Conservation (phyloP, 64 coral and sea anemone species). For the Montipora foliosa region DNA sequence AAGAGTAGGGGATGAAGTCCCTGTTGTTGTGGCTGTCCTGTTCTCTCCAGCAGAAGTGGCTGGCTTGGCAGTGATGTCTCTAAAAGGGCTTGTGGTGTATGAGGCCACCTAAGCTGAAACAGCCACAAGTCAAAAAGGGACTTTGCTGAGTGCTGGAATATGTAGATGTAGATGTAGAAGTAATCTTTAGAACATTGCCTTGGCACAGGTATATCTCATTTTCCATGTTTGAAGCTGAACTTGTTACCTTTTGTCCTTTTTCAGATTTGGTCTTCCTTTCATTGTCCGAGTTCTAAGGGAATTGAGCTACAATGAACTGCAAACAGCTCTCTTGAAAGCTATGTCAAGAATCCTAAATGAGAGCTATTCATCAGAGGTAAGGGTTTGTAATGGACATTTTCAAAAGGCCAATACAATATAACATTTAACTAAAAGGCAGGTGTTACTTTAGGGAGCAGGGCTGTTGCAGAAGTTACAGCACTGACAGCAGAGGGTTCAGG, state of each 20-base stretch:
- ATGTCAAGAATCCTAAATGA: conserved; percentile 75
- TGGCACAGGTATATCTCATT: not conserved
- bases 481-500: no score
- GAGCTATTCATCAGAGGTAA: conserved; percentile 44
- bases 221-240: not conserved
- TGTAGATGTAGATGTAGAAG: no score
- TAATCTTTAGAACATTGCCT: no score
- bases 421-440: not conserved
- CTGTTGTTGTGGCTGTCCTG: no score
- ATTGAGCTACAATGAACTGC: conserved; percentile 73
- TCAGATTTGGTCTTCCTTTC: conserved; percentile 92
- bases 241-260: not conserved
- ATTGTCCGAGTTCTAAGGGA: conserved; percentile 87
- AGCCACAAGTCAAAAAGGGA: no score
- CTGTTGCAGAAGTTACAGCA: no score
- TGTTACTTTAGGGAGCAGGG: not conserved
- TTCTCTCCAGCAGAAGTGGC: no score
- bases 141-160: no score
- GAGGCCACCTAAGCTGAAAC: no score
- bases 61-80: no score
- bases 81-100: no score
- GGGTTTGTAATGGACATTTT: not conserved
- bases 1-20: no score
- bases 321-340: conserved; percentile 72
- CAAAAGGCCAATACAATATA: not conserved